Evolutionary conservation across 2,113 vertebrate genomes (phyloP), one percentile per base, ranked within the genome.

Genomic region (Salvelinus namaycush): DNA sequence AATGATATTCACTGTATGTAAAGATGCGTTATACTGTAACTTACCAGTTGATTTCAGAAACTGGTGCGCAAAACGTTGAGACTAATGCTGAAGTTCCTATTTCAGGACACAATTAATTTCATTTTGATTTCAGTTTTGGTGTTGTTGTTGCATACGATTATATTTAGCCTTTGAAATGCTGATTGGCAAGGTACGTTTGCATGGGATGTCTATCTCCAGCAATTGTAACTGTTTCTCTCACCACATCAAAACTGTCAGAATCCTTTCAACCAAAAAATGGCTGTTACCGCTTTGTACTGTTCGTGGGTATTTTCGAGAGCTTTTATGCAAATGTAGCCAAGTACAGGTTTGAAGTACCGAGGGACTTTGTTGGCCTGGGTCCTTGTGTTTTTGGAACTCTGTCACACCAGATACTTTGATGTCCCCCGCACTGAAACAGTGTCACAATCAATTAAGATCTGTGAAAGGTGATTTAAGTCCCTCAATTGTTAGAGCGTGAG

Each of bases 321-420:
- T 93, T 92, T 93, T 92, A 91, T 92, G 90, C 83, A 90, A 88
- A 89, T 91, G 81, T 79, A 78, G 79, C 39, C 9, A 44, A 44
- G 39, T 44, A 9, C 75, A 62, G 83, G 85, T 81, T 81, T 79
- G 87, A 89, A 89, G 86, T 86, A 67, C 14, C 57, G 87, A 64
- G 87, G 89, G 80, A 78, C 78, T 76, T 75, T 74, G 39, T 44
- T 44, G 39, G 39, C 39, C 76, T 76, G 84, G 81, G 87, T 81
- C 83, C 81, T 86, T 84, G 88, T 89, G 85, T 85, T 84, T 83
- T 83, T 73, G 76, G 79, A 83, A 82, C 83, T 86, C 81, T 79
- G 85, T 86, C 90, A 92, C 86, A 87, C 74, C 78, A 83, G 86
- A 79, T 76, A 80, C 87, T 90, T 88, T 90, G 86, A 90, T 91